These are phyloP conservation scores for Brienomyrus brachyistius DNA, from an alignment of 2,113 vertebrate genomes.

Conservation along the genomic window DNA sequence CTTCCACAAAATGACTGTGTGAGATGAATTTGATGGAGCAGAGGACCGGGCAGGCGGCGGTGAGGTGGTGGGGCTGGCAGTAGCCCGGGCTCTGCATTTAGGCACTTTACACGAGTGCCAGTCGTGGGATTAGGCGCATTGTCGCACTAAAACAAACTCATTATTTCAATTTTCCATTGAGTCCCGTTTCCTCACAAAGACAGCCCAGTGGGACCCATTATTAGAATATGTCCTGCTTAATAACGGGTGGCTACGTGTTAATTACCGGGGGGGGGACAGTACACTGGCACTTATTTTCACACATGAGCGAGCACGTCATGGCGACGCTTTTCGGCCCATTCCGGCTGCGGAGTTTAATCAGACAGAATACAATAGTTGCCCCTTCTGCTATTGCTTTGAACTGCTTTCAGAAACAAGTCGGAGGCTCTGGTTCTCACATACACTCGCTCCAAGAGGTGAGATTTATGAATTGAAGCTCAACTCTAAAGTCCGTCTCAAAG, in stretches of 20 bases:
- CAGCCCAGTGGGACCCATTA: conserved; percentile 36
- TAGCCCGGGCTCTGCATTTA: background rate
- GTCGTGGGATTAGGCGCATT: conserved; percentile 33
- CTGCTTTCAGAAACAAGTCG: conserved; percentile 48
- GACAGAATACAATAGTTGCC: conserved; percentile 47
- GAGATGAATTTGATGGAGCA: conserved; percentile 2
- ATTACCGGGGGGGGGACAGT: conserved; percentile 48
- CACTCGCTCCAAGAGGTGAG: conserved; percentile 46
- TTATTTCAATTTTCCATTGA: conserved; percentile 49
- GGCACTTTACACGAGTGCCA: conserved; percentile 14
- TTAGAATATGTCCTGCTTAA: conserved; percentile 49
- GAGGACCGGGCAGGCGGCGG: background rate
- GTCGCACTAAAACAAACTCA: conserved; percentile 35
- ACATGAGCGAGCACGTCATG: conserved; percentile 66
- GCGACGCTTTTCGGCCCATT: conserved; percentile 54
- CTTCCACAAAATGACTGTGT: background rate
- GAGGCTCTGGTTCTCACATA: conserved; percentile 60
- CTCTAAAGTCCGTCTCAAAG: conserved; percentile 25
- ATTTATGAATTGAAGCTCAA: conserved; percentile 51
- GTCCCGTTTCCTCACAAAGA: conserved; percentile 38
- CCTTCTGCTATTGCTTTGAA: conserved; percentile 54
- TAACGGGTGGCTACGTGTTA: conserved; percentile 53
- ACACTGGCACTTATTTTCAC: conserved; percentile 56
- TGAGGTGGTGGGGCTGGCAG: background rate
- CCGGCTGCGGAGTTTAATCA: conserved; percentile 47